A percentile compares a stretch with the other conserved stretches of the same genome.
Conservation (phyloP, 1,140 invertebrate genomes). For the Homalodisca vitripennis region DNA sequence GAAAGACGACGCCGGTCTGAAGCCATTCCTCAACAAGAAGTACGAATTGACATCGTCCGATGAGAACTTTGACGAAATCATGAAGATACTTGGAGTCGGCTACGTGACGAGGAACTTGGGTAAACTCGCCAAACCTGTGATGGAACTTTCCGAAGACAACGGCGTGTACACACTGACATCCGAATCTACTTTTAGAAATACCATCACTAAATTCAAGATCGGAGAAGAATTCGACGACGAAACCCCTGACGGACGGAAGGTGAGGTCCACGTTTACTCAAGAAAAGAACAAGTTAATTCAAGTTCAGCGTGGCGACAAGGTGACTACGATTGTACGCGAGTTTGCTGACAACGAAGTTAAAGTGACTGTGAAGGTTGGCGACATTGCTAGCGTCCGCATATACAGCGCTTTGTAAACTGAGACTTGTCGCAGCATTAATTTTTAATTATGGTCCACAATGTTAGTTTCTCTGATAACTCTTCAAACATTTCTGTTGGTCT, state of each 20-base stretch:
- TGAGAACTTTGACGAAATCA: slow-evolving; percentile 79
- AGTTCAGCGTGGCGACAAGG: slow-evolving; percentile 54
- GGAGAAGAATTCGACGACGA: slow-evolving; percentile 73
- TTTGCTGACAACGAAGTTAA: not conserved
- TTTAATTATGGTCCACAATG: no score
- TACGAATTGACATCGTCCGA: slow-evolving; percentile 74
- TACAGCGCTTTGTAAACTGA: not conserved
- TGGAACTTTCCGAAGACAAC: not conserved
- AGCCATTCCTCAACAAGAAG: slow-evolving; percentile 45
- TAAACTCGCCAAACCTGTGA: not conserved
- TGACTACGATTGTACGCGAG: not conserved
- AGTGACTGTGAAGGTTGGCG: not conserved
- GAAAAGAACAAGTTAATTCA: slow-evolving; percentile 70
- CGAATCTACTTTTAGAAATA: not conserved
- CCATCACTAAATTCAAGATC: not conserved
- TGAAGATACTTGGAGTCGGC: slow-evolving; percentile 72
- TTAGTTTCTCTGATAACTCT: no score
- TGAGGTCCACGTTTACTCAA: slow-evolving; percentile 65
- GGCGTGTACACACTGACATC: not conserved
- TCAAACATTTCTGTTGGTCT: no score
- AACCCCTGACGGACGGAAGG: slow-evolving; percentile 77
- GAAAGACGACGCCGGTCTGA: no score
- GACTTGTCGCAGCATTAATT: no score
- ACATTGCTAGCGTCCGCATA: not conserved
- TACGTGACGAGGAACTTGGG: slow-evolving; percentile 57